phyloP scores from a whole-genome alignment of 2,113 vertebrate species.

The Gnathonemus echidnorhynchus region DNA sequence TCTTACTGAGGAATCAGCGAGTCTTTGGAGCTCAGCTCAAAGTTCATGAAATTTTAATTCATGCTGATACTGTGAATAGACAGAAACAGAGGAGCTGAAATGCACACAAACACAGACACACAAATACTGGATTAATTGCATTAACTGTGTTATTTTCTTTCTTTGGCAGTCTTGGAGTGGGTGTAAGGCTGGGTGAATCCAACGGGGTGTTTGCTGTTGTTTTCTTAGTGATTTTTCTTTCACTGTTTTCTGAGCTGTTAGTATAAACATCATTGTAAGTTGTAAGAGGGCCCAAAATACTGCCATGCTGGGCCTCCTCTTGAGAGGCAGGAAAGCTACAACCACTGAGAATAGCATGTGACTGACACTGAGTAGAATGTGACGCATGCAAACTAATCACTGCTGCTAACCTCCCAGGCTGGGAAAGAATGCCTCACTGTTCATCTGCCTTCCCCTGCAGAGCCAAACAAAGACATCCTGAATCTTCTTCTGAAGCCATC shows the following conservation, averaged over 20 bases:
- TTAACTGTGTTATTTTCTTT: neutral
- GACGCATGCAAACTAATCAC: neutral
- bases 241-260: neutral
- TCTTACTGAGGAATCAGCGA: neutral
- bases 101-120: neutral
- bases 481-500: slow-evolving; percentile 65
- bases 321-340: neutral
- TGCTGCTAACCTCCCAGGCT: neutral
- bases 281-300: neutral
- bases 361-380: neutral
- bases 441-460: slow-evolving; percentile 42
- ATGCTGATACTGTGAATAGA: neutral
- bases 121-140: neutral
- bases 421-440: neutral
- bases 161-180: neutral
- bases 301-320: neutral
- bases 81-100: neutral
- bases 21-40: neutral
- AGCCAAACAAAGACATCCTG: slow-evolving; percentile 66
- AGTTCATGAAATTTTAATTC: neutral
- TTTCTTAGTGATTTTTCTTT: neutral
- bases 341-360: neutral
- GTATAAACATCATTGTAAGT: neutral
- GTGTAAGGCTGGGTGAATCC: neutral
- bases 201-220: neutral